A percentile compares a stretch with the other conserved stretches of the same genome.
Conservation (phyloP, 2,888 invertebrate genomes). For the Atherix ibis region DNA sequence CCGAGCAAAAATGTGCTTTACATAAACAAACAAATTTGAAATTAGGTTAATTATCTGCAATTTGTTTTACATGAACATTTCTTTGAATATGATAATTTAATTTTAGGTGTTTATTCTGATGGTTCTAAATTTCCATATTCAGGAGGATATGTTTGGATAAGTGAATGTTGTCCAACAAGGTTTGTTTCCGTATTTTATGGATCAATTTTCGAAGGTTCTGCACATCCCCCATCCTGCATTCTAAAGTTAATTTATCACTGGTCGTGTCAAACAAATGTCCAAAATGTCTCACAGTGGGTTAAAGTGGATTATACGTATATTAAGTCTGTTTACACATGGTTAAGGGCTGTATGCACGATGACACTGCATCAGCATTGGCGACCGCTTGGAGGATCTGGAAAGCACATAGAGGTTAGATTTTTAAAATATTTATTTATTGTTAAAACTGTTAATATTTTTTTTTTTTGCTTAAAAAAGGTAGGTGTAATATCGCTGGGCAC, state of each 20-base stretch:
- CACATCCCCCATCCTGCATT: slow-evolving; percentile 67
- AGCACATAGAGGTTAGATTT: slow-evolving; percentile 42
- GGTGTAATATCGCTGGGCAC: slow-evolving; percentile 81
- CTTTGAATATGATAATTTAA: slow-evolving; percentile 6
- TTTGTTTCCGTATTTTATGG: slow-evolving; percentile 78
- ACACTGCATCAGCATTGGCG: slow-evolving; percentile 63
- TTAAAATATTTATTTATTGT: background rate
- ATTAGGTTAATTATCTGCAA: slow-evolving; percentile 37
- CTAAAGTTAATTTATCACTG: slow-evolving; percentile 79
- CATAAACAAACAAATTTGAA: slow-evolving; percentile 57
- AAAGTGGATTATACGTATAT: slow-evolving; percentile 56
- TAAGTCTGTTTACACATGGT: slow-evolving; percentile 49
- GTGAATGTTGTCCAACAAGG: slow-evolving; percentile 69
- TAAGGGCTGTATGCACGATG: slow-evolving; percentile 63
- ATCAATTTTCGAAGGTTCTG: slow-evolving; percentile 73
- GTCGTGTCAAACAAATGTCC: slow-evolving; percentile 80
- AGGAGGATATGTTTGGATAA: slow-evolving; percentile 85
- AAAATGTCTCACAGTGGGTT: slow-evolving; percentile 81
- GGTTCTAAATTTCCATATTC: slow-evolving; percentile 71
- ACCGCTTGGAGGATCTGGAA: slow-evolving; percentile 54
- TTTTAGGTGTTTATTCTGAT: slow-evolving; percentile 67
- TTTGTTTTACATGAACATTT: background rate
- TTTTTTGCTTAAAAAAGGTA: slow-evolving; percentile 32
- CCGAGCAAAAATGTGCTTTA: slow-evolving; percentile 59
- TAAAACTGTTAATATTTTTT: background rate